phyloP scores from a whole-genome alignment of 1,140 invertebrate species.

The Drosophila baimaii region DNA sequence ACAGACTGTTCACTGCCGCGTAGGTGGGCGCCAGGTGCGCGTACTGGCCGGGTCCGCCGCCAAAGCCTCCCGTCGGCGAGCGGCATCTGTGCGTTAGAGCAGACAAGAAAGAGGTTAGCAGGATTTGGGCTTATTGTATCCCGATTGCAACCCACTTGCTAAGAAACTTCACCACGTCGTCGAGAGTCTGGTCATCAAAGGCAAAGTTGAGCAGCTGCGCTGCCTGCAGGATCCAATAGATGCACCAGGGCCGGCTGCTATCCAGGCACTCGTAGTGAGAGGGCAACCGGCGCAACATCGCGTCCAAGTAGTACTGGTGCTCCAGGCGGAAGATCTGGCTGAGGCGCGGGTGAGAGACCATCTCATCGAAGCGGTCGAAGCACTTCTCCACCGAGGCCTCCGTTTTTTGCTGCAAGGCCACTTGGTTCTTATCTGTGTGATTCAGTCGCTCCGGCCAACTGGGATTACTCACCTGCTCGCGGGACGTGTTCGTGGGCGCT shows the following conservation, averaged over 20 bases:
- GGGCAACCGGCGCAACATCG: constrained; percentile 88
- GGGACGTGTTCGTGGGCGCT: constrained; percentile 85
- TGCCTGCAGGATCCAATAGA: constrained; percentile 97
- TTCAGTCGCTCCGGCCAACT: constrained; percentile 16
- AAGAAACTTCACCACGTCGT: constrained; percentile 89
- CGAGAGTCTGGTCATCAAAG: constrained; percentile 88
- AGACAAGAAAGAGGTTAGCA: constrained; percentile 6
- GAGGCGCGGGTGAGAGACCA: constrained; percentile 85
- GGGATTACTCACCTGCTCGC: constrained; percentile 86
- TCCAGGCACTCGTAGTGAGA: constrained; percentile 92
- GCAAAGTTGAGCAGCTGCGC: constrained; percentile 92
- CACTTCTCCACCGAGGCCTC: constrained; percentile 88
- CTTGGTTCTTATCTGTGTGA: constrained; percentile 24
- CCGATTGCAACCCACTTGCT: constrained; percentile 67
- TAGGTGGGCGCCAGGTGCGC: constrained; percentile 98
- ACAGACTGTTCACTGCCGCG: constrained; percentile 96
- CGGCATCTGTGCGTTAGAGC: constrained; percentile 88
- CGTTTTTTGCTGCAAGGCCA: constrained; percentile 87
- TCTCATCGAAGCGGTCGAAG: constrained; percentile 87
- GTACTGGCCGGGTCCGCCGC: constrained; percentile 95
- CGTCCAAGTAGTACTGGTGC: constrained; percentile 89
- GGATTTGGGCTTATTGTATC: too few species aligned
- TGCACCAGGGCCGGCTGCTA: constrained; percentile 97
- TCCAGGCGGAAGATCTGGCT: constrained; percentile 87
- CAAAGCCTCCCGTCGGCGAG: constrained; percentile 93